Evolutionary conservation across 2,888 invertebrate genomes (phyloP).

Genomic region (Protonemura montana): DNA sequence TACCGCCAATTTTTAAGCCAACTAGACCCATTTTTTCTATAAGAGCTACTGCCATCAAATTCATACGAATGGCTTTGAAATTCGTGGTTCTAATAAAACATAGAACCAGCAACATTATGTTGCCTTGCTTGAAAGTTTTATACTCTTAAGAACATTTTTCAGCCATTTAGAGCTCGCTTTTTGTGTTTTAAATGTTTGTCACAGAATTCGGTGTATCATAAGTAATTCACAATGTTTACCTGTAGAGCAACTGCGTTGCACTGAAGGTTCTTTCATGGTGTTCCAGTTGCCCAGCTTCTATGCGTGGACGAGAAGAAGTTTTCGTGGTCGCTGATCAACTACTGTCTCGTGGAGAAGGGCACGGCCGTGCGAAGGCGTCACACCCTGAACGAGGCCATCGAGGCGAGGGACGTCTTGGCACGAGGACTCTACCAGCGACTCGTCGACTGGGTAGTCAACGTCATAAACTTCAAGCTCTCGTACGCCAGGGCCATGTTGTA

Average conservation of each 20-base stretch:
- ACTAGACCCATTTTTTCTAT: no score
- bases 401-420: constrained; percentile 85
- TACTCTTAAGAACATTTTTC: no score
- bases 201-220: no score
- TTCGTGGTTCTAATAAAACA: no score
- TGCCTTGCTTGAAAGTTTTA: no score
- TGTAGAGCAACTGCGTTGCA: background rate
- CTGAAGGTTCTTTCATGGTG: background rate
- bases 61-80: no score
- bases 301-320: constrained; percentile 83
- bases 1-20: no score
- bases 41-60: no score
- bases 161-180: no score
- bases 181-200: no score
- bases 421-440: constrained; percentile 84
- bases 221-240: no score
- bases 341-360: constrained; percentile 80
- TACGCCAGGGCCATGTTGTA: constrained; percentile 87
- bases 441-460: constrained; percentile 88
- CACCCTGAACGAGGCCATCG: constrained; percentile 80
- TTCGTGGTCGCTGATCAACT: constrained; percentile 84
- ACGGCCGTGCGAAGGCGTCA: constrained; percentile 73
- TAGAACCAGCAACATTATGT: no score
- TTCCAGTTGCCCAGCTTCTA: constrained; percentile 73
- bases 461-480: constrained; percentile 83